These are phyloP conservation scores for Paedocypris micromegethes DNA, from an alignment of 2,797 vertebrate species.

Conservation along the genomic window DNA sequence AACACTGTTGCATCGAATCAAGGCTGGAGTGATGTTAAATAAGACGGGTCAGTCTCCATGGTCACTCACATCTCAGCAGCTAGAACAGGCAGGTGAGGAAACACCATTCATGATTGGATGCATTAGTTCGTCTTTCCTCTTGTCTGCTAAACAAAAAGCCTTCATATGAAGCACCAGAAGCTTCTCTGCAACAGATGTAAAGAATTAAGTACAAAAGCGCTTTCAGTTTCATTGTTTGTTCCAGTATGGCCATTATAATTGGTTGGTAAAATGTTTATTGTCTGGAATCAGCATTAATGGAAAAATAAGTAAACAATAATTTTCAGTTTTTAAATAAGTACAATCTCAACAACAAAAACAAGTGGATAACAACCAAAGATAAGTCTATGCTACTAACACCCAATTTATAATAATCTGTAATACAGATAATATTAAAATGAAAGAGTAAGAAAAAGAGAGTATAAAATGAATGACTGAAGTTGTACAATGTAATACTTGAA, in stretches of 20 bases:
- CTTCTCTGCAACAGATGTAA: background rate
- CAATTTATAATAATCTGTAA: too few species aligned
- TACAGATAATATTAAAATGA: too few species aligned
- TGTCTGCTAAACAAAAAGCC: background rate
- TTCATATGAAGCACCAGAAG: constrained; percentile 9
- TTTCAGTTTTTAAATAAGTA: too few species aligned
- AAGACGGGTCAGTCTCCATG: constrained; percentile 14
- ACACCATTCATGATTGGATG: constrained; percentile 16
- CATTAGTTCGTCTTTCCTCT: background rate
- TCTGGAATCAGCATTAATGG: too few species aligned
- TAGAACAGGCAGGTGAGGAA: constrained; percentile 5
- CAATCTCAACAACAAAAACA: too few species aligned
- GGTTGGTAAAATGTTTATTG: too few species aligned
- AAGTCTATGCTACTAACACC: too few species aligned
- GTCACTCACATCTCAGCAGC: background rate
- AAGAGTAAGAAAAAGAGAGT: too few species aligned
- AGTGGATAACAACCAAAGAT: too few species aligned
- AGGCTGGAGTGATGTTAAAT: background rate
- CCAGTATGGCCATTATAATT: background rate
- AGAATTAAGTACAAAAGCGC: background rate
- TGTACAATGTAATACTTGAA: too few species aligned
- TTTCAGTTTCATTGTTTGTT: background rate
- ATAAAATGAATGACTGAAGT: too few species aligned
- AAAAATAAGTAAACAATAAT: too few species aligned
- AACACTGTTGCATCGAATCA: constrained; percentile 1